Evolutionary conservation across 2,113 vertebrate species (phyloP).

Genomic region (Felis catus): F.catus_Fca126_mat1.0 CM031415.1:120426501-120427000

Average conservation of each 20-base stretch:
- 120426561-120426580: background rate
- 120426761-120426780: too few species aligned
- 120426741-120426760: too few species aligned
- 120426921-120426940: background rate
- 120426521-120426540: background rate
- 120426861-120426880: background rate
- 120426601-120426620: background rate
- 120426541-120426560: background rate
- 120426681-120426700: too few species aligned
- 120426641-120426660: too few species aligned
- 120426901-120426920: conserved; percentile 7
- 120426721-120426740: too few species aligned
- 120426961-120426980: background rate
- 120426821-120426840: too few species aligned
- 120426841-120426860: background rate
- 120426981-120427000: background rate
- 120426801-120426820: too few species aligned
- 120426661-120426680: too few species aligned
- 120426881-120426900: background rate
- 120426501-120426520: background rate
- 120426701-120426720: too few species aligned
- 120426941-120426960: background rate
- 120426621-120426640: background rate
- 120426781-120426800: too few species aligned
- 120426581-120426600: background rate